Evolutionary conservation across 2,888 invertebrate species (phyloP).

Genomic region (Hyalella azteca): DNA sequence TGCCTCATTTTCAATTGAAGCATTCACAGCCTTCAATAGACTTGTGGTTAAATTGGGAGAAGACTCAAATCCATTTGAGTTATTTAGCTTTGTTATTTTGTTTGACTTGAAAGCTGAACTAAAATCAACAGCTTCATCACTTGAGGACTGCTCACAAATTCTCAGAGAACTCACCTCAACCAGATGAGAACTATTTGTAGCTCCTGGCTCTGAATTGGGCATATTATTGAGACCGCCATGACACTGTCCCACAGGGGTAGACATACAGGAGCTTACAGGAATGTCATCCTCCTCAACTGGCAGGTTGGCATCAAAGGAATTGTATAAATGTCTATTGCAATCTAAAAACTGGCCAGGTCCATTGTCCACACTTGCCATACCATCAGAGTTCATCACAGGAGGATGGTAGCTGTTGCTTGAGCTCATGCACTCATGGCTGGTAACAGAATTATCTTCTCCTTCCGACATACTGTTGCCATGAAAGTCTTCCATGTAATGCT

Average conservation of each 20-base stretch:
- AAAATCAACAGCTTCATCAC: conserved; percentile 19
- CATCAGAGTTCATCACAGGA: background rate
- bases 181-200: too few species aligned
- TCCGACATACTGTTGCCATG: conserved; percentile 21
- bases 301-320: background rate
- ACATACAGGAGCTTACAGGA: background rate
- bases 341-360: background rate
- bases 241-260: background rate
- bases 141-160: background rate
- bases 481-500: background rate
- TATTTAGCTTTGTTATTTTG: background rate
- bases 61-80: background rate
- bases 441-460: background rate
- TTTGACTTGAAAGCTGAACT: conserved; percentile 1
- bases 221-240: background rate
- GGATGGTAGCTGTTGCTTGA: background rate
- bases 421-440: conserved; percentile 3
- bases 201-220: too few species aligned
- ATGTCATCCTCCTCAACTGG: background rate
- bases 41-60: background rate
- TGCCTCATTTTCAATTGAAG: background rate
- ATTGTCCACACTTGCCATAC: background rate
- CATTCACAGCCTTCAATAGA: background rate
- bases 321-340: background rate
- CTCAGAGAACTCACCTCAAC: background rate